A percentile compares a stretch with the other conserved stretches of the same genome.
phyloP scores from a whole-genome alignment of 2,797 vertebrate species.

The Enteromius trimaculatus region DNA sequence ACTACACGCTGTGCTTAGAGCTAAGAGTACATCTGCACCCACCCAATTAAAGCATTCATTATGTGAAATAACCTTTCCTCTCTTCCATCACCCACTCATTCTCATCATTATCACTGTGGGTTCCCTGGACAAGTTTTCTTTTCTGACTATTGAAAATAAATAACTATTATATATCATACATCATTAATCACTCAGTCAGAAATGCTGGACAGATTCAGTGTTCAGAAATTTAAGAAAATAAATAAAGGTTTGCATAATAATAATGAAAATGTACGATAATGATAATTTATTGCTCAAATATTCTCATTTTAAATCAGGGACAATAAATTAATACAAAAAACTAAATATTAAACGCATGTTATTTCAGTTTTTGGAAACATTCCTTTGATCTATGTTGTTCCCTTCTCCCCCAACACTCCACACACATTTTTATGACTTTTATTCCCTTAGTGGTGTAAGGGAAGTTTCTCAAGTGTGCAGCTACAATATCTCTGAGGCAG shows the following conservation, averaged over 20 bases:
- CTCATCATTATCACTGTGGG: neutral
- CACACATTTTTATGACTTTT: neutral
- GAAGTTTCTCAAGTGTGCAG: conserved; percentile 1
- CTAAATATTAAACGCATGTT: neutral
- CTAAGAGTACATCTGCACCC: neutral
- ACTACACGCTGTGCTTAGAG: neutral
- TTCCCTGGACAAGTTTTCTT: neutral
- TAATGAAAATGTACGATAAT: neutral
- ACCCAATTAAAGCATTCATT: conserved; percentile 1
- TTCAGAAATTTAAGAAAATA: neutral
- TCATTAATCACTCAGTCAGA: neutral
- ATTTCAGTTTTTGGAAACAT: conserved; percentile 3
- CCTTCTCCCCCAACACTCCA: neutral
- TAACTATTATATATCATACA: neutral
- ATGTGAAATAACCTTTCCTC: conserved; percentile 27
- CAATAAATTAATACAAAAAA: neutral
- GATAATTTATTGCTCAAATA: neutral
- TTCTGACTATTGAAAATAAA: neutral
- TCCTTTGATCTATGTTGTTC: conserved; percentile 5
- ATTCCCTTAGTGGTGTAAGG: neutral
- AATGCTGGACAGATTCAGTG: neutral
- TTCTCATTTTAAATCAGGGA: neutral
- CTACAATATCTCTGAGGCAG: neutral
- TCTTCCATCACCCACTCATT: conserved; percentile 1
- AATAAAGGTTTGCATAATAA: neutral